Conservation (phyloP, 2,113 vertebrate genomes). For the Falcunculus frontatus region DNA sequence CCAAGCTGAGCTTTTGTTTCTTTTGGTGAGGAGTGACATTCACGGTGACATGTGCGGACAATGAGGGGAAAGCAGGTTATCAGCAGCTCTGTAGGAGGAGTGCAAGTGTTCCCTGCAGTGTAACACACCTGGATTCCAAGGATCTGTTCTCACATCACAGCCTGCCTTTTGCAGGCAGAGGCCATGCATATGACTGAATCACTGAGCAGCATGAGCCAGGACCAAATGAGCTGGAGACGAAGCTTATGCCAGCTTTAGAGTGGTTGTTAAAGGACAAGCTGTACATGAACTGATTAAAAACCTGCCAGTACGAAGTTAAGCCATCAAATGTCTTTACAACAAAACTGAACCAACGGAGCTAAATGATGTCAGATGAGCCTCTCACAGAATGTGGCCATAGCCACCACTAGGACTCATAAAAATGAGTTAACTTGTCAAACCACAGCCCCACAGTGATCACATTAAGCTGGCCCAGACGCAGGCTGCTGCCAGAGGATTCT, state of each 20-base stretch:
- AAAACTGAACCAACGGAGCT: neutral
- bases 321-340: neutral
- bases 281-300: neutral
- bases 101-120: neutral
- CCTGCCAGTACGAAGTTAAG: neutral
- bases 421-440: neutral
- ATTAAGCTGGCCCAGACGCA: neutral
- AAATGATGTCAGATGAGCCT: neutral
- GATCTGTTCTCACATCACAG: neutral
- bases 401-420: neutral
- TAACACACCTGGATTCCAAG: neutral
- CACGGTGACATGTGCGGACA: accelerated
- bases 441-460: neutral
- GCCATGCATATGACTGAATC: neutral
- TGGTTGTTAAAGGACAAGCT: neutral
- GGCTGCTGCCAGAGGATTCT: neutral
- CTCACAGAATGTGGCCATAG: neutral
- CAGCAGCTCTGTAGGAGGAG: neutral
- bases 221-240: neutral
- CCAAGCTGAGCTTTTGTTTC: neutral
- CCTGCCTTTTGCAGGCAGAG: neutral
- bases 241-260: neutral
- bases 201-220: neutral
- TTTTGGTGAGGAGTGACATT: neutral
- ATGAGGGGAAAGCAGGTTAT: neutral